phyloP scores from a whole-genome alignment of 30 jellyfish, hydroid and myxozoan species.

The Clytia hemisphaerica region DNA sequence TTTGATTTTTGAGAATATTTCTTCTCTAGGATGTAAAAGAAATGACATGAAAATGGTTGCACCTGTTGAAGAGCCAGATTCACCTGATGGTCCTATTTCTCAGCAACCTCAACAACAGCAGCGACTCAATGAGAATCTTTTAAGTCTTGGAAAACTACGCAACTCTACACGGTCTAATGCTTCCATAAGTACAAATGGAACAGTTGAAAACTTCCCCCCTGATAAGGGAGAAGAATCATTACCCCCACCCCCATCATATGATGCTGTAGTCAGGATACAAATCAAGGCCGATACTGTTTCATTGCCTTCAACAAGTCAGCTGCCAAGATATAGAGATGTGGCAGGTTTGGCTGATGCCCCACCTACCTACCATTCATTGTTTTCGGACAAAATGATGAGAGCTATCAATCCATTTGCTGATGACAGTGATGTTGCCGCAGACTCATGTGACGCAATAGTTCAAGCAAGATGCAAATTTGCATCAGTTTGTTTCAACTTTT shows the following conservation, averaged over 20 bases:
- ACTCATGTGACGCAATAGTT: background rate
- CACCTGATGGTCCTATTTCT: too few species aligned
- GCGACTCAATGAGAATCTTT: too few species aligned
- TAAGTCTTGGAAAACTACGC: too few species aligned
- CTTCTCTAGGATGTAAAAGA: too few species aligned
- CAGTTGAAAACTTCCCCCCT: too few species aligned
- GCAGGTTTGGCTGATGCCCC: slow-evolving; percentile 65
- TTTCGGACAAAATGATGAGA: slow-evolving; percentile 45
- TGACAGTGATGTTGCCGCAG: slow-evolving; percentile 12
- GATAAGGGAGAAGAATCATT: background rate
- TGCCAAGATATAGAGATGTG: slow-evolving; percentile 60
- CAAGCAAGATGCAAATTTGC: background rate
- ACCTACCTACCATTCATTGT: slow-evolving; percentile 54
- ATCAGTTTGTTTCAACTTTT: slow-evolving; percentile 1
- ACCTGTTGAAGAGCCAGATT: too few species aligned
- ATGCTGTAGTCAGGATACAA: slow-evolving; percentile 21
- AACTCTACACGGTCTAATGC: too few species aligned
- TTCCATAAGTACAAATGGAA: too few species aligned
- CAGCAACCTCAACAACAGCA: too few species aligned
- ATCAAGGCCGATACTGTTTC: background rate
- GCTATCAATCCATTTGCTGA: slow-evolving; percentile 33
- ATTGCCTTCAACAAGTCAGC: slow-evolving; percentile 28
- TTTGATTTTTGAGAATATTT: too few species aligned
- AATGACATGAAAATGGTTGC: too few species aligned
- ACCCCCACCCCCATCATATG: slow-evolving; percentile 82